A percentile compares a stretch with the other conserved stretches of the same genome.
Evolutionary conservation across 2,113 vertebrate genomes (phyloP).

Genomic region (Podarcis muralis): DNA sequence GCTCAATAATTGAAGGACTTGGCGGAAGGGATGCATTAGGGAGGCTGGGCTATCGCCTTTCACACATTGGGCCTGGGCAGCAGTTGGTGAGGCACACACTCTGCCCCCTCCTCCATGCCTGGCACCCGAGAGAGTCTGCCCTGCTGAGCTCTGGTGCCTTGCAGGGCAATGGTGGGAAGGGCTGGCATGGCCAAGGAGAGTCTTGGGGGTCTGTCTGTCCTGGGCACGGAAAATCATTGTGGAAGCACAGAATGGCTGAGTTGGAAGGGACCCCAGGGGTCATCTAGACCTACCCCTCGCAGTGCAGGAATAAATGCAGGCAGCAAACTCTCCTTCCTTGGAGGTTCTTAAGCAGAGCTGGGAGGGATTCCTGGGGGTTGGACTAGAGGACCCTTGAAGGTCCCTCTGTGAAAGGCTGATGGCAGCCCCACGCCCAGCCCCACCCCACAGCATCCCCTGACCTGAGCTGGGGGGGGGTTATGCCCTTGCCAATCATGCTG

Average conservation of each 20-base stretch:
- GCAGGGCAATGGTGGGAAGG: background rate
- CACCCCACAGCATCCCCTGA: background rate
- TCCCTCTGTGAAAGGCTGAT: background rate
- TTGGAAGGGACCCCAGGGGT: no score
- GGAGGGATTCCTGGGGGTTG: no score
- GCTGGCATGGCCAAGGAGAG: background rate
- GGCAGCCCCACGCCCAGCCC: background rate
- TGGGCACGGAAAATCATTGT: background rate
- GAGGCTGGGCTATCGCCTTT: accelerated
- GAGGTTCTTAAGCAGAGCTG: no score
- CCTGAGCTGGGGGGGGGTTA: background rate
- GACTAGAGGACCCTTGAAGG: no score
- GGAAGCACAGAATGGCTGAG: no score
- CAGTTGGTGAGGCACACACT: background rate
- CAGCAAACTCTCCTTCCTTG: no score
- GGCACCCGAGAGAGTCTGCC: background rate
- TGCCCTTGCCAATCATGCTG: background rate
- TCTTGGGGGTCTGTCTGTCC: background rate
- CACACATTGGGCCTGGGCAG: background rate
- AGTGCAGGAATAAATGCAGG: no score
- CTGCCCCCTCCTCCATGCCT: background rate
- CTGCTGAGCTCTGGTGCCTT: background rate
- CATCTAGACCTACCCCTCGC: no score
- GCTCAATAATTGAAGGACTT: constrained; percentile 36
- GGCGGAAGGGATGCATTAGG: background rate